Evolutionary conservation across 2,113 vertebrate species (phyloP).

Genomic region (Catharus fuscescens): DNA sequence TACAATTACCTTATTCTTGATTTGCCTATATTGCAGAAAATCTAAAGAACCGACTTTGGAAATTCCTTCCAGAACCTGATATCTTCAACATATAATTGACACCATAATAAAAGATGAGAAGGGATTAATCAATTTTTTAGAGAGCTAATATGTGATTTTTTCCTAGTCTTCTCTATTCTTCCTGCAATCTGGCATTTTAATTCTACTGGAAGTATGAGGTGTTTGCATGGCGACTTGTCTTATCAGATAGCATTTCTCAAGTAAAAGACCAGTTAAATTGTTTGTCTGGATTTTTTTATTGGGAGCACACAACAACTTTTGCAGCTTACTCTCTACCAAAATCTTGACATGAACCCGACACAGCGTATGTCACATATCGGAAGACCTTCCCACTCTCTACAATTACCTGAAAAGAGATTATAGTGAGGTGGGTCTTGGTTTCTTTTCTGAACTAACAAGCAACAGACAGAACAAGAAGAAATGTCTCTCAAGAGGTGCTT

Average conservation of each 20-base stretch:
- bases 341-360: background rate
- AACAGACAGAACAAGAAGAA: background rate
- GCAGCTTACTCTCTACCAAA: background rate
- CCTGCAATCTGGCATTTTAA: background rate
- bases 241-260: background rate
- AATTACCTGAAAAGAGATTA: background rate
- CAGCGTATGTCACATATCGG: fast-evolving
- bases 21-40: background rate
- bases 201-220: background rate
- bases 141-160: background rate
- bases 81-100: background rate
- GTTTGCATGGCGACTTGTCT: background rate
- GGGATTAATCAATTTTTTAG: background rate
- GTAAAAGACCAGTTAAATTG: background rate
- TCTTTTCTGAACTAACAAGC: background rate
- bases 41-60: background rate
- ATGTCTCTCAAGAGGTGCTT: background rate
- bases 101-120: background rate
- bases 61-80: background rate
- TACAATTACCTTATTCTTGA: background rate
- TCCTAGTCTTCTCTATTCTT: background rate
- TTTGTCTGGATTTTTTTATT: background rate
- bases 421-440: background rate
- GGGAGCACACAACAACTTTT: background rate
- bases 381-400: background rate